Percentiles rank a stretch among this genome's conserved stretches.
phyloP scores from a whole-genome alignment of 2,797 vertebrate genomes.

The Steatocranus sp. region DNA sequence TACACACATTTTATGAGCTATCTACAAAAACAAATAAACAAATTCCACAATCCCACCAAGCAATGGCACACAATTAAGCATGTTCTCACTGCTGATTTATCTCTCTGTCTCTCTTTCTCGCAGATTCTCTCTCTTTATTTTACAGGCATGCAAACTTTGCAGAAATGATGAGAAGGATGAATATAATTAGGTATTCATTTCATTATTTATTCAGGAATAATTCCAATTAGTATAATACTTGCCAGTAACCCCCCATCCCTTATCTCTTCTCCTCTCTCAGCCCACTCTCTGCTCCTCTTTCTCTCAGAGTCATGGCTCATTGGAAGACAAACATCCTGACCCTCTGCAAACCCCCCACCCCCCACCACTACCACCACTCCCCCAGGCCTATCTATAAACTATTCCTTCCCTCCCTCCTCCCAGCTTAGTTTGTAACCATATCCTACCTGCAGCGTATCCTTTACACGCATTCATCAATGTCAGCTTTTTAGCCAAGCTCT shows the following conservation, averaged over 20 bases:
- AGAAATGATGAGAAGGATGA: neutral
- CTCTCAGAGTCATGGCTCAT: conserved; percentile 75
- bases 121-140: neutral
- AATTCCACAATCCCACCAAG: neutral
- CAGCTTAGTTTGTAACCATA: conserved; percentile 80
- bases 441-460: conserved; percentile 83
- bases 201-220: neutral
- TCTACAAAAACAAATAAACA: conserved; percentile 57
- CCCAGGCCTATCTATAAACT: conserved; percentile 57
- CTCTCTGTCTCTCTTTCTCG: neutral
- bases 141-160: neutral
- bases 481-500: conserved; percentile 72
- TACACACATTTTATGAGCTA: conserved; percentile 27
- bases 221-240: neutral
- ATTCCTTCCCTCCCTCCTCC: conserved; percentile 50
- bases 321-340: conserved; percentile 77
- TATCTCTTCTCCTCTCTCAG: conserved; percentile 59
- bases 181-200: neutral
- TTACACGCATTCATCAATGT: conserved; percentile 87
- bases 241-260: neutral
- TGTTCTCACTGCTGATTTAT: conserved; percentile 17
- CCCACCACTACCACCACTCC: neutral
- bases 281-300: conserved; percentile 68
- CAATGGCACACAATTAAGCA: conserved; percentile 2
- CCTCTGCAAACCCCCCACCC: conserved; percentile 7